A percentile compares a stretch with the other conserved stretches of the same genome.
Conservation (phyloP, 2,888 invertebrate species). For the Ypsolopha sequella region DNA sequence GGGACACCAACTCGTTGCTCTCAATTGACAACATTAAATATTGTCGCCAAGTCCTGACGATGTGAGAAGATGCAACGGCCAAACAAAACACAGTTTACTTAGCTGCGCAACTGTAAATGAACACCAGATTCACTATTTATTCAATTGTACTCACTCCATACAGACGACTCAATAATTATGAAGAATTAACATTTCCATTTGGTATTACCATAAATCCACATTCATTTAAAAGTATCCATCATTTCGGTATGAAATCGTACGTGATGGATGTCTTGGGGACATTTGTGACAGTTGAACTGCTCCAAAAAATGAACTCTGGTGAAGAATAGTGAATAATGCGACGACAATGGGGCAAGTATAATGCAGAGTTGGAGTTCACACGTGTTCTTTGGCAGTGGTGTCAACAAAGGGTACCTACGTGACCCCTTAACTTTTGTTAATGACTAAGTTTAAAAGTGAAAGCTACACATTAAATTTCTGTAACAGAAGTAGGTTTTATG, state of each 20-base stretch:
- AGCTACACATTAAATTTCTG: background rate
- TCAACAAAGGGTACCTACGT: constrained; percentile 28
- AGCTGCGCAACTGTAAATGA: constrained; percentile 35
- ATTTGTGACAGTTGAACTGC: constrained; percentile 64
- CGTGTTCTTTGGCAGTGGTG: constrained; percentile 43
- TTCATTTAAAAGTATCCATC: constrained; percentile 55
- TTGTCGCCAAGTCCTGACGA: constrained; percentile 6
- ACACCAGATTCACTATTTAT: constrained; percentile 32
- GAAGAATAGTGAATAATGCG: constrained; percentile 22
- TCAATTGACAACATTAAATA: constrained; percentile 5
- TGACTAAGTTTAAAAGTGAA: background rate
- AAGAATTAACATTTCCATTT: constrained; percentile 59
- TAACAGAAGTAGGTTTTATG: background rate
- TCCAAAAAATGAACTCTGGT: constrained; percentile 38
- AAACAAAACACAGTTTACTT: constrained; percentile 3
- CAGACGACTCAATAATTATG: constrained; percentile 43
- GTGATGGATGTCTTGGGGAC: constrained; percentile 44
- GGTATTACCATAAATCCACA: constrained; percentile 54
- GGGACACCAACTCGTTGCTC: background rate
- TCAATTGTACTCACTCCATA: constrained; percentile 24
- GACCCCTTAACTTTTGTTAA: constrained; percentile 12
- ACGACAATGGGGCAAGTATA: constrained; percentile 14
- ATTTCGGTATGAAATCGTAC: constrained; percentile 26
- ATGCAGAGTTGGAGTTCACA: constrained; percentile 53
- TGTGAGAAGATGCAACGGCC: background rate